Conservation (phyloP, 1,140 invertebrate genomes). For the Argopecten irradians region DNA sequence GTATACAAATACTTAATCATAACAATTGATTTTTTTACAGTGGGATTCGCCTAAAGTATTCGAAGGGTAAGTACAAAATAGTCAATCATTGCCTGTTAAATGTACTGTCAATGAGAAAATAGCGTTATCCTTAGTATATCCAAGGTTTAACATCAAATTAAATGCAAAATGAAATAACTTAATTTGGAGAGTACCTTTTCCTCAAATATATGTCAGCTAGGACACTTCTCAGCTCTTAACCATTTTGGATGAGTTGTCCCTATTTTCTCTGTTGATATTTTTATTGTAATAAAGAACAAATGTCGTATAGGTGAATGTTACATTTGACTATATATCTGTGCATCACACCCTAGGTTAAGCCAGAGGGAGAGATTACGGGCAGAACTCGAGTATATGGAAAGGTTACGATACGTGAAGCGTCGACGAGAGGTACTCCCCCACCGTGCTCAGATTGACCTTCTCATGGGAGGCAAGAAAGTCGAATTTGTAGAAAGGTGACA, state of each 20-base stretch:
- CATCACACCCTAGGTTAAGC: slow-evolving; percentile 49
- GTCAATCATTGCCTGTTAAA: not conserved
- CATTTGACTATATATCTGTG: too few relatives aligned
- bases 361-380: slow-evolving; percentile 70
- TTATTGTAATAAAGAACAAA: too few relatives aligned
- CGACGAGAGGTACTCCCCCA: slow-evolving; percentile 69
- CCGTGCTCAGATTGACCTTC: slow-evolving; percentile 67
- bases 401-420: slow-evolving; percentile 64
- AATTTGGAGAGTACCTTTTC: too few relatives aligned
- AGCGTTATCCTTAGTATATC: too few relatives aligned
- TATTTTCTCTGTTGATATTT: too few relatives aligned
- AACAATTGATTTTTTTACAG: slow-evolving; percentile 41
- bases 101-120: too few relatives aligned
- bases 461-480: slow-evolving; percentile 72
- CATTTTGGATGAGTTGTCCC: too few relatives aligned
- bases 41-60: slow-evolving; percentile 59
- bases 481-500: slow-evolving; percentile 70
- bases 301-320: too few relatives aligned
- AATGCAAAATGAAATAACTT: too few relatives aligned
- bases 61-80: slow-evolving; percentile 57
- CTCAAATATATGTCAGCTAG: too few relatives aligned
- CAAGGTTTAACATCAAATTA: too few relatives aligned
- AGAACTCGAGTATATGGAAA: slow-evolving; percentile 69
- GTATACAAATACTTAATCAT: not conserved
- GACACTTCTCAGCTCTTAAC: too few relatives aligned